phyloP scores from a whole-genome alignment of 2,113 vertebrate genomes.

The Oryzias melastigma region DNA sequence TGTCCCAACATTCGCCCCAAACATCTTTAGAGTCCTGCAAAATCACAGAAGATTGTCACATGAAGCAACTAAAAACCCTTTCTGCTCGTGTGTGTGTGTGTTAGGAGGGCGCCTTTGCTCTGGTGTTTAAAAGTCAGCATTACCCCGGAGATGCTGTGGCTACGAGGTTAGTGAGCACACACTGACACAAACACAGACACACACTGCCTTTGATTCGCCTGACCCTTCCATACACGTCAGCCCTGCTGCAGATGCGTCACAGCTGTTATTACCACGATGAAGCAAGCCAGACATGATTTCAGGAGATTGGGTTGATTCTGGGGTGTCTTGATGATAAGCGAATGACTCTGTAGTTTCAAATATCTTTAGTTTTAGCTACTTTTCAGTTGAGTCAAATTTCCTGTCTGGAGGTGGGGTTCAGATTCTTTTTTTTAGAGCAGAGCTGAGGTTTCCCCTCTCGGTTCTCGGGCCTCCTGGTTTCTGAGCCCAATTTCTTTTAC shows the following conservation, averaged over 20 bases:
- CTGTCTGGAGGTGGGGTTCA: background rate
- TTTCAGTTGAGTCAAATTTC: conserved; percentile 1
- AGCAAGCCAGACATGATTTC: conserved; percentile 29
- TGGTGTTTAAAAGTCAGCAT: conserved; percentile 95
- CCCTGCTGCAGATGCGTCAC: conserved; percentile 30
- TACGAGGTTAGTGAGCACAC: conserved; percentile 83
- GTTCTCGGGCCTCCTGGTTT: conserved; percentile 29
- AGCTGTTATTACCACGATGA: conserved; percentile 15
- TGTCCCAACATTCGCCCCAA: conserved; percentile 20
- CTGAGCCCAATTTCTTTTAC: conserved; percentile 8
- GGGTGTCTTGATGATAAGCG: background rate
- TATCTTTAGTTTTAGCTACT: background rate
- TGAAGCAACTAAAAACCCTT: background rate
- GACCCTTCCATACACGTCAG: background rate
- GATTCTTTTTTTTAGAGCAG: conserved; percentile 14
- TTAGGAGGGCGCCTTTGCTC: conserved; percentile 92
- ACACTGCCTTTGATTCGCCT: conserved; percentile 5
- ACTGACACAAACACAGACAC: conserved; percentile 8
- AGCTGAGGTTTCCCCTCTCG: conserved; percentile 25
- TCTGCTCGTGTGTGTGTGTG: conserved; percentile 14
- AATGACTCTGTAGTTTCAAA: background rate
- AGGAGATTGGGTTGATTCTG: conserved; percentile 14
- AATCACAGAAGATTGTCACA: background rate
- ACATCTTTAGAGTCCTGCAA: conserved; percentile 21
- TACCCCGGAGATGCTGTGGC: conserved; percentile 90